Conservation (phyloP, 2,797 vertebrate genomes). For the Falco novaeseelandiae region DNA sequence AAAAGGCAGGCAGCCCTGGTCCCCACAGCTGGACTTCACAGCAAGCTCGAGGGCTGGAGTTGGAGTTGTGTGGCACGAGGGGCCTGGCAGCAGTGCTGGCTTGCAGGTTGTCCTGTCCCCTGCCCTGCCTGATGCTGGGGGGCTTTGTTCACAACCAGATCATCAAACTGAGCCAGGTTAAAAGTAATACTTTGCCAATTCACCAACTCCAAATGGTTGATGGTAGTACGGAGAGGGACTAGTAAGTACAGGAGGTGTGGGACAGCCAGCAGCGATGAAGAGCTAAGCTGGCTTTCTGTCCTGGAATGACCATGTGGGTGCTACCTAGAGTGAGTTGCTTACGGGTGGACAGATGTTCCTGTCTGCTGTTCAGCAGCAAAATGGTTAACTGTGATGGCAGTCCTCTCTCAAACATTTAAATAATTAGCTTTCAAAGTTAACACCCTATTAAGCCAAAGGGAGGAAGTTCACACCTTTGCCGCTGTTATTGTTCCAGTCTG, state of each 20-base stretch:
- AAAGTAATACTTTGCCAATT: background rate
- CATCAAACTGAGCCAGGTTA: background rate
- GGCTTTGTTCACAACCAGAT: background rate
- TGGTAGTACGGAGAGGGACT: background rate
- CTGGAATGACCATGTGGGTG: background rate
- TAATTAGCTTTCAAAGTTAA: constrained; percentile 49
- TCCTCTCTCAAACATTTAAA: background rate
- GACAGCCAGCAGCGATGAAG: background rate
- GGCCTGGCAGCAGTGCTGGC: background rate
- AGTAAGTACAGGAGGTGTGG: too few species aligned
- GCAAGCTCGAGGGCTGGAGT: background rate
- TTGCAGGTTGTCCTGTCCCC: background rate
- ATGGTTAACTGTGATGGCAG: background rate
- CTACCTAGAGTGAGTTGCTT: background rate
- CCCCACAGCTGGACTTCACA: background rate
- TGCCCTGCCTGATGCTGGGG: background rate
- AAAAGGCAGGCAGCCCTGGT: background rate
- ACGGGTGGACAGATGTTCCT: background rate
- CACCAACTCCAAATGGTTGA: background rate
- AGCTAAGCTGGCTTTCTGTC: background rate
- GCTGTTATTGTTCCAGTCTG: constrained; percentile 58
- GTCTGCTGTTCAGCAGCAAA: background rate
- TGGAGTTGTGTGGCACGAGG: background rate
- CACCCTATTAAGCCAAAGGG: constrained; percentile 46
- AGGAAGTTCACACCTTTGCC: constrained; percentile 69